A percentile compares a stretch with the other conserved stretches of the same genome.
Evolutionary conservation across 2,113 vertebrate species (phyloP).

Genomic region (Calyptomena viridis): DNA sequence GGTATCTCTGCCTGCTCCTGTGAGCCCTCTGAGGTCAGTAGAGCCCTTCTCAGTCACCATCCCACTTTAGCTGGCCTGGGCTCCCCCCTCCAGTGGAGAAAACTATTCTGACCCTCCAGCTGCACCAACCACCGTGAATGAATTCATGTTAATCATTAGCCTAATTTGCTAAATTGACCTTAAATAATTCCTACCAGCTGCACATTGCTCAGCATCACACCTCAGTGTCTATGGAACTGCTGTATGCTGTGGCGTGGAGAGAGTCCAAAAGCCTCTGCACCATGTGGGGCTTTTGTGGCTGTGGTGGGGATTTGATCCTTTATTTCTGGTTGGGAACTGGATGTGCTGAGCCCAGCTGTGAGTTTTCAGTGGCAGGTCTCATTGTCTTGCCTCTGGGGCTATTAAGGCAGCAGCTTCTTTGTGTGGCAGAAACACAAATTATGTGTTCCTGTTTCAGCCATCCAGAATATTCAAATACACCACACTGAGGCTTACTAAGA

Average conservation of each 20-base stretch:
- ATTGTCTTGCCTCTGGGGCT: neutral
- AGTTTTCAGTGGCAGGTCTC: neutral
- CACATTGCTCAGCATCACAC: neutral
- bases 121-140: neutral
- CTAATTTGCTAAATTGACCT: conserved; percentile 33
- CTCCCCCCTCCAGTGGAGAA: neutral
- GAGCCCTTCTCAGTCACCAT: neutral
- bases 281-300: fast-evolving
- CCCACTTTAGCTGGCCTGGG: neutral
- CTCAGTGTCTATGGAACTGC: neutral
- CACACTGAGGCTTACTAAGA: neutral
- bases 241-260: neutral
- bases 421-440: neutral
- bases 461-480: neutral
- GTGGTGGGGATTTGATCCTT: neutral
- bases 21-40: fast-evolving
- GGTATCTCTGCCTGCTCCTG: neutral
- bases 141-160: neutral
- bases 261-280: neutral
- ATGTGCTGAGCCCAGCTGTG: neutral
- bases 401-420: neutral
- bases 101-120: neutral
- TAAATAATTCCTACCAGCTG: neutral
- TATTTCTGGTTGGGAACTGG: neutral
- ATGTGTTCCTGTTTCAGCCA: neutral